A percentile compares a stretch with the other conserved stretches of the same genome.
Evolutionary conservation across 2,797 vertebrate genomes (phyloP).

Genomic region (Argya squamiceps): DNA sequence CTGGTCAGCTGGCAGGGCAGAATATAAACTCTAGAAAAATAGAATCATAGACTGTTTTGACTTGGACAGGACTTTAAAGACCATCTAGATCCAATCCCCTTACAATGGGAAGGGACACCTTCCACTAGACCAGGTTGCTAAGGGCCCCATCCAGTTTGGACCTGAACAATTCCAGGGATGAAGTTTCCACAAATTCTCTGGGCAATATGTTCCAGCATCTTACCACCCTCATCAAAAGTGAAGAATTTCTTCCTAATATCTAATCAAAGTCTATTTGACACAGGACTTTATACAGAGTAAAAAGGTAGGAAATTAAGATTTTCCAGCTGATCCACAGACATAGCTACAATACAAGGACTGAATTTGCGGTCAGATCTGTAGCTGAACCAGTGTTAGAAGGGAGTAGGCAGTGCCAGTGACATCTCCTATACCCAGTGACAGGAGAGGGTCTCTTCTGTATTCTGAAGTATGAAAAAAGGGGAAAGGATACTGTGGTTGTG

Average conservation of each 20-base stretch:
- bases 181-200: neutral
- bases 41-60: neutral
- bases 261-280: neutral
- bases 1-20: neutral
- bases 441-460: neutral
- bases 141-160: too few species aligned
- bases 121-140: neutral
- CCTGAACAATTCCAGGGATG: neutral
- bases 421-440: neutral
- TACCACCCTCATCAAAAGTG: neutral
- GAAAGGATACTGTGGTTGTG: neutral
- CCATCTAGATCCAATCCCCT: neutral
- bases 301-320: neutral
- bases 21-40: neutral
- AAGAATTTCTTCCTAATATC: neutral
- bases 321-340: neutral
- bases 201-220: neutral
- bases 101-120: neutral
- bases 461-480: neutral
- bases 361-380: neutral
- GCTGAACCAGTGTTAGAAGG: rapidly evolving
- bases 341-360: neutral
- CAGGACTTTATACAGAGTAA: neutral
- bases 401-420: neutral
- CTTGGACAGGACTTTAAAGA: neutral